phyloP scores from a whole-genome alignment of 2,113 vertebrate species.

The Oncorhynchus mykiss region DNA sequence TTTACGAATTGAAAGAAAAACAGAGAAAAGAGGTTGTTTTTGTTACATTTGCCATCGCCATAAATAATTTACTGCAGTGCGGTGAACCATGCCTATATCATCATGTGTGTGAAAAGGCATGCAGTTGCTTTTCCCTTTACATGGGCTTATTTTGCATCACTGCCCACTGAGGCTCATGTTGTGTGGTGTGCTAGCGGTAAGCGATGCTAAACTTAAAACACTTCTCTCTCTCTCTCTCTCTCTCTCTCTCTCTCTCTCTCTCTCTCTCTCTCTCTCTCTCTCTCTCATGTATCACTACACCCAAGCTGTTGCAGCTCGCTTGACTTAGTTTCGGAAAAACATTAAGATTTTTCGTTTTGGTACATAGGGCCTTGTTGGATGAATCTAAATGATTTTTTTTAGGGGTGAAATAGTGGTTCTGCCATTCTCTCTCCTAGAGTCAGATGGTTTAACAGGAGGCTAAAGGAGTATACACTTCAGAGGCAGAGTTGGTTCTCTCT shows the following conservation, averaged over 20 bases:
- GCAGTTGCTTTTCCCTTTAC: neutral
- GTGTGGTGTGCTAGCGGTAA: conserved; percentile 4
- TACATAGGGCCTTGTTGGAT: conserved; percentile 9
- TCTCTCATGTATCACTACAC: conserved; percentile 27
- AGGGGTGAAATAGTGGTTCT: neutral
- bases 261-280: neutral
- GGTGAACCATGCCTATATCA: conserved; percentile 22
- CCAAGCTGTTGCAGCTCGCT: conserved; percentile 14
- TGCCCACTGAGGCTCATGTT: conserved; percentile 8
- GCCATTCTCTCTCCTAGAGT: too few relatives aligned
- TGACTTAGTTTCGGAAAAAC: conserved; percentile 18
- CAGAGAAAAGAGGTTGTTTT: conserved; percentile 12
- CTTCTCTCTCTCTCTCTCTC: conserved; percentile 9
- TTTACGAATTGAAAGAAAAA: neutral
- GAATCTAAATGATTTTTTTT: conserved; percentile 30
- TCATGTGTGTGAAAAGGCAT: conserved; percentile 23
- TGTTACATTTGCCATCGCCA: conserved; percentile 17
- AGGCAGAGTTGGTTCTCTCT: too few relatives aligned
- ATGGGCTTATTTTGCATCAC: conserved; percentile 2
- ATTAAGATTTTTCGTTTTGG: neutral
- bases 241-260: conserved; percentile 2
- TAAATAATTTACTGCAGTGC: conserved; percentile 40
- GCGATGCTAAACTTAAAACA: conserved; percentile 28
- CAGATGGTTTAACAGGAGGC: too few relatives aligned
- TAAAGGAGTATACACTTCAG: too few relatives aligned